Evolutionary conservation across 2,113 vertebrate species (phyloP).

Genomic region (Amblyopsis rosae): DNA sequence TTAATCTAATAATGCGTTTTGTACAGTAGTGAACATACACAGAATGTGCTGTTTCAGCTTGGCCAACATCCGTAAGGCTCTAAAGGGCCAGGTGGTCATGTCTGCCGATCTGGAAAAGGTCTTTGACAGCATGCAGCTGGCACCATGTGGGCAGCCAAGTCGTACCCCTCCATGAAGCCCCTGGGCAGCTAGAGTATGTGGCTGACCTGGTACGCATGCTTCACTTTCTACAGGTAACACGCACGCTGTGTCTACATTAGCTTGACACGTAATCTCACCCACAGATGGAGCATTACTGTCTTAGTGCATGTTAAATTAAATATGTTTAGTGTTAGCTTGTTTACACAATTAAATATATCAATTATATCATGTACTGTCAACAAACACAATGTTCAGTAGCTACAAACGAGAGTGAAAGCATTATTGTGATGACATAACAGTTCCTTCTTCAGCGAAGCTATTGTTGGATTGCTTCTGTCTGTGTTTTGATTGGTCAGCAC

Average conservation of each 20-base stretch:
- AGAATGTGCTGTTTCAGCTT: slow-evolving; percentile 68
- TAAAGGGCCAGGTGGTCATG: slow-evolving; percentile 93
- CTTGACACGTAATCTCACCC: no score
- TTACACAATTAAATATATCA: no score
- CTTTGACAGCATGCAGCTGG: slow-evolving; percentile 87
- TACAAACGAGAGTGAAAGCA: no score
- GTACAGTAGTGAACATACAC: no score
- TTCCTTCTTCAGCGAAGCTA: background rate
- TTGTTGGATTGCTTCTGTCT: slow-evolving; percentile 5
- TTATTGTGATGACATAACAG: background rate
- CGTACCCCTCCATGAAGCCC: slow-evolving; percentile 89
- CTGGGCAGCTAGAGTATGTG: slow-evolving; percentile 88
- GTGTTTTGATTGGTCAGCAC: slow-evolving; percentile 73
- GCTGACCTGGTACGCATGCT: slow-evolving; percentile 84
- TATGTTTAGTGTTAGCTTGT: no score
- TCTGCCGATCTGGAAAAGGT: slow-evolving; percentile 89
- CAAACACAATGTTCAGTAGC: no score
- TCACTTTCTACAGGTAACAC: slow-evolving; percentile 85
- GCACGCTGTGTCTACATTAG: background rate
- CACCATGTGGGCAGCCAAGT: slow-evolving; percentile 86
- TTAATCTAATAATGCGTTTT: no score
- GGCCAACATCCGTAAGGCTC: slow-evolving; percentile 82
- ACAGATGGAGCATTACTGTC: no score
- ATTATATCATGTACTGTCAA: no score
- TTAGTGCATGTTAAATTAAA: no score